Evolutionary conservation across 2,888 invertebrate species (phyloP), one percentile per base, ranked within the genome.

Genomic region (Glaucopsyche alexis): DNA sequence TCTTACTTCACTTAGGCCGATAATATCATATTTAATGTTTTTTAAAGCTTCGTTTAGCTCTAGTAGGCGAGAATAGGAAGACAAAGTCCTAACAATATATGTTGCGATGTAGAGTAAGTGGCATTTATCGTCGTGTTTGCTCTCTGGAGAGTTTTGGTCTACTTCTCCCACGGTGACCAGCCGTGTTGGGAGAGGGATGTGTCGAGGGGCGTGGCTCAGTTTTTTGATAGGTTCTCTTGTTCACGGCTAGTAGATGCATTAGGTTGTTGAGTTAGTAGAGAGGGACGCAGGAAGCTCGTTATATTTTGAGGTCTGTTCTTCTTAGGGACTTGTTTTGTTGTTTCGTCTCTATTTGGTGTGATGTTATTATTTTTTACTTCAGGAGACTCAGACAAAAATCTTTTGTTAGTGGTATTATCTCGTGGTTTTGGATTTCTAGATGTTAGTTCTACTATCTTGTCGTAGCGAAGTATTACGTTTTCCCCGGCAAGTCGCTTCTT

Each of bases 21-120:
- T 29, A 29, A 29, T 29, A 29, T 29, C 29, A 29, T 29, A 29
- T 29, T 29, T 29, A 29, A 29, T 79, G 75, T 70, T 80, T 74
- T 52, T 81, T 79, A 11, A 74, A 79, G 78, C 72, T 74, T 77
- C 73, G 4, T 60, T 72, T 38, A 80, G 60, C 74, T 79, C 77
- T 0, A 78, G 67, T 65, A 78, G n/a, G 6, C 78, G 77, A 60
- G 76, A 78, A 45, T 78, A 64, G 60, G 79, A 38, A 2, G 76
- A 78, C 6, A 80, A 64, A 1, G 79, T 71, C 13, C 73, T 40
- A 0, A 75, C 73, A 42, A 74, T 60, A 66, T 72, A 67, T 2
- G 72, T 74, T 47, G 45, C 1, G 14, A 71, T 66, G 45, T 71
- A 66, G 45, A 72, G 70, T 29, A 29, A 4, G 5, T 70, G 19